Conservation (phyloP, 2,797 vertebrate genomes). For the Synanceia verrucosa region DNA sequence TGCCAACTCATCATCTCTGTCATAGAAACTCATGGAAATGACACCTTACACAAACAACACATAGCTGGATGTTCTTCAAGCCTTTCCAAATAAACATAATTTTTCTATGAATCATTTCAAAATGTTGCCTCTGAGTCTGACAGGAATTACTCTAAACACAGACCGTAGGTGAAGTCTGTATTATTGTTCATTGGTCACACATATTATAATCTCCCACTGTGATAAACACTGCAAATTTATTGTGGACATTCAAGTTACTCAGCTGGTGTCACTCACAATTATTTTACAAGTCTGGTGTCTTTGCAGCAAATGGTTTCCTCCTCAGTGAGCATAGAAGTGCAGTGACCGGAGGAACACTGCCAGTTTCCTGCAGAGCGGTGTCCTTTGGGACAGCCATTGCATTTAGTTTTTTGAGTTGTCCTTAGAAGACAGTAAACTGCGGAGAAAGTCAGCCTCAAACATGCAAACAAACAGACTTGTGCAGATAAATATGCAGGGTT, state of each 20-base stretch:
- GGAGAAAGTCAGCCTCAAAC: neutral
- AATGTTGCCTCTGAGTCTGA: neutral
- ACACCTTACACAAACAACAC: neutral
- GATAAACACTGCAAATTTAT: neutral
- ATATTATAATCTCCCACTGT: neutral
- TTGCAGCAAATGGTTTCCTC: neutral
- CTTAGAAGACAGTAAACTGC: neutral
- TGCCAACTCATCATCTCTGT: neutral
- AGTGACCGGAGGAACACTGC: neutral
- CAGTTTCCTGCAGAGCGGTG: neutral
- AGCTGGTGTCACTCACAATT: neutral
- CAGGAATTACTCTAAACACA: no score
- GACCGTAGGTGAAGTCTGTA: no score
- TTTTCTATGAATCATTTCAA: neutral
- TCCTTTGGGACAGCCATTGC: neutral
- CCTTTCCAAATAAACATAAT: neutral
- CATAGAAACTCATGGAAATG: neutral
- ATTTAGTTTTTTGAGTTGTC: neutral
- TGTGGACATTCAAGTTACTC: neutral
- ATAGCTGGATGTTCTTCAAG: rapidly evolving
- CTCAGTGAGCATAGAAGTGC: neutral
- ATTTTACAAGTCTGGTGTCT: neutral
- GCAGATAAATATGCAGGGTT: constrained; percentile 1
- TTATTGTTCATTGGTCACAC: neutral
- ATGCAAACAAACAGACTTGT: neutral